Conservation (phyloP, 1,140 invertebrate species). For the Trigoniulus corallinus region DNA sequence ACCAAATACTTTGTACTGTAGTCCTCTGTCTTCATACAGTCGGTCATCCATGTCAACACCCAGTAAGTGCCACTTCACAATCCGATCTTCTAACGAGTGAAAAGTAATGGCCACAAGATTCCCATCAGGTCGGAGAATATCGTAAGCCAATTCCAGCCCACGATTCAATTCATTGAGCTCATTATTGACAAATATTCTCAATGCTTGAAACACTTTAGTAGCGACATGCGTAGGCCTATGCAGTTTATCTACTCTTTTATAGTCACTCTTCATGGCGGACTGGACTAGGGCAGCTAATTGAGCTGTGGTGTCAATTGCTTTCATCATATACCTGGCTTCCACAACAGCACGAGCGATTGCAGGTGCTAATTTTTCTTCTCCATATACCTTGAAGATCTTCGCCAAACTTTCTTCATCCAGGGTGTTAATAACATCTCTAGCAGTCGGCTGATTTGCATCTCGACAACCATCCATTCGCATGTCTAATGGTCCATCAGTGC, state of each 20-base stretch:
- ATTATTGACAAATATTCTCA: constrained; percentile 93
- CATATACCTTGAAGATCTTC: constrained; percentile 71
- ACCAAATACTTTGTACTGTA: constrained; percentile 19
- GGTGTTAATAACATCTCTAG: constrained; percentile 63
- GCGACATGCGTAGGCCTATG: constrained; percentile 59
- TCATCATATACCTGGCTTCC: constrained; percentile 66
- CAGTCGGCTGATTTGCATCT: constrained; percentile 48
- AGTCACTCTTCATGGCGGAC: constrained; percentile 30
- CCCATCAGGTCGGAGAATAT: constrained; percentile 58
- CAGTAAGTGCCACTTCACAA: constrained; percentile 75
- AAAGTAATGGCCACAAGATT: constrained; percentile 67
- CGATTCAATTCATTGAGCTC: constrained; percentile 92
- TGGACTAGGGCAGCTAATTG: constrained; percentile 66
- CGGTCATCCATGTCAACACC: constrained; percentile 47
- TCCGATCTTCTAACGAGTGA: constrained; percentile 88
- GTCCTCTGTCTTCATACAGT: constrained; percentile 15
- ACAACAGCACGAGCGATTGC: constrained; percentile 76
- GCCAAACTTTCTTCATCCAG: constrained; percentile 58
- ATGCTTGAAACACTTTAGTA: constrained; percentile 84
- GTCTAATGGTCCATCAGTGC: constrained; percentile 69
- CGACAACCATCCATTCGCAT: constrained; percentile 74
- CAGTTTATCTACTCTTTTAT: constrained; percentile 42
- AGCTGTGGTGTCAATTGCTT: constrained; percentile 57
- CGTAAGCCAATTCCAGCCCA: constrained; percentile 57
- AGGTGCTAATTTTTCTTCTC: constrained; percentile 71